These are phyloP conservation scores for Gorsachius goisagi DNA, from an alignment of 2,113 vertebrate species.

Conservation along the genomic window DNA sequence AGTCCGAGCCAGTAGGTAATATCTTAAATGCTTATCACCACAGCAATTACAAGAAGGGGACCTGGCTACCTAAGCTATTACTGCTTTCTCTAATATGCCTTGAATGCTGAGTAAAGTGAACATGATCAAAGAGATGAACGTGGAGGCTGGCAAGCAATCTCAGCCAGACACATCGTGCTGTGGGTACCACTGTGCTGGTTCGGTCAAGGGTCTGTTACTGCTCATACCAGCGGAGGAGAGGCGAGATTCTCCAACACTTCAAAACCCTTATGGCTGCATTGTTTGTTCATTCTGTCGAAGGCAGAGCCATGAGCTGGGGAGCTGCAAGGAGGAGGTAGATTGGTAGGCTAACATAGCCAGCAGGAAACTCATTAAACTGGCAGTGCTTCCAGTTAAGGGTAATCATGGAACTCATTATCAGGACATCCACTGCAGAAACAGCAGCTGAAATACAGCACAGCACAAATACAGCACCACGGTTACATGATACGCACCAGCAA, in stretches of 20 bases:
- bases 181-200: not conserved
- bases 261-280: not conserved
- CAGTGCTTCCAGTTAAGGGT: not conserved
- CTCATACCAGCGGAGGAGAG: not conserved
- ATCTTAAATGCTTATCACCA: not conserved
- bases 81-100: not conserved
- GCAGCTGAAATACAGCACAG: not conserved
- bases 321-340: not conserved
- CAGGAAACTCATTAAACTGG: not conserved
- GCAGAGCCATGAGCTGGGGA: not conserved
- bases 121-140: not conserved
- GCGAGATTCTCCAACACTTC: not conserved
- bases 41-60: not conserved
- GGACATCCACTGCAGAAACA: not conserved
- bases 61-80: not conserved
- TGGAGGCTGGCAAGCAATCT: not conserved
- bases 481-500: not conserved
- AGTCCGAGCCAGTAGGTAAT: not conserved
- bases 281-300: not conserved
- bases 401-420: not conserved
- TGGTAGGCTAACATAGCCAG: not conserved
- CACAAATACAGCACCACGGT: not conserved
- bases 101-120: not conserved
- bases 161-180: fast-evolving
- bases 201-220: not conserved